A percentile compares a stretch with the other conserved stretches of the same genome.
phyloP scores from a whole-genome alignment of 2,888 invertebrate genomes.

The Leptopilina syphax region DNA sequence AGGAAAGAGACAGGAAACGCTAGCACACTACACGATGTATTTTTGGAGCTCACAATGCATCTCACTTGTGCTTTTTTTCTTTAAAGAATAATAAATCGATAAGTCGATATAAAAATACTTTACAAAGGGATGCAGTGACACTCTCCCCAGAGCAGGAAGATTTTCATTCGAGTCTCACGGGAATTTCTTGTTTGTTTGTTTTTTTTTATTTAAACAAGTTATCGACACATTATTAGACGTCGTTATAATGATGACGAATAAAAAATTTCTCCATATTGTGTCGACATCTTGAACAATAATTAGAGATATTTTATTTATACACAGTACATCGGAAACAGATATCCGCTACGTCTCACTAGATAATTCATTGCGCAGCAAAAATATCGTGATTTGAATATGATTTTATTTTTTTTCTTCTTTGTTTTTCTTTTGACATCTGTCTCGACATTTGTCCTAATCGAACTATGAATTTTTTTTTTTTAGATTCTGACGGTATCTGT shows the following conservation, averaged over 20 bases:
- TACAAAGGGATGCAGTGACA: conserved; percentile 46
- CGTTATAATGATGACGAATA: not conserved
- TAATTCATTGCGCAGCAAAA: conserved; percentile 61
- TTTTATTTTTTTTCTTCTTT: conserved; percentile 1
- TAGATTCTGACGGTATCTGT: conserved; percentile 11
- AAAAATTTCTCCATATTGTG: conserved; percentile 25
- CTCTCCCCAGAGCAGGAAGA: conserved; percentile 23
- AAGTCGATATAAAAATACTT: conserved; percentile 54
- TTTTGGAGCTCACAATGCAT: not conserved
- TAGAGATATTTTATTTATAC: conserved; percentile 49
- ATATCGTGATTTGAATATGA: conserved; percentile 51
- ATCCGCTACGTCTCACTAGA: conserved; percentile 47
- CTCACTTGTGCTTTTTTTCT: not conserved
- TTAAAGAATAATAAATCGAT: conserved; percentile 7
- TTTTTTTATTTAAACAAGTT: conserved; percentile 26
- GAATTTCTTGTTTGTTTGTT: not conserved
- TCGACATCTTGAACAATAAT: conserved; percentile 37
- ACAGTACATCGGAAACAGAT: conserved; percentile 53
- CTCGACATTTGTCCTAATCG: conserved; percentile 25
- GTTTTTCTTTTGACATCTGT: not conserved
- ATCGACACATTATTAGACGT: conserved; percentile 19
- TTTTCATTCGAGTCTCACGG: conserved; percentile 29
- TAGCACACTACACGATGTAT: not conserved
- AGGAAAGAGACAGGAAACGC: not conserved
- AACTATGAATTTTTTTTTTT: not conserved